phyloP scores from a whole-genome alignment of 2,888 invertebrate genomes.

The Stenoptilia bipunctidactyla region DNA sequence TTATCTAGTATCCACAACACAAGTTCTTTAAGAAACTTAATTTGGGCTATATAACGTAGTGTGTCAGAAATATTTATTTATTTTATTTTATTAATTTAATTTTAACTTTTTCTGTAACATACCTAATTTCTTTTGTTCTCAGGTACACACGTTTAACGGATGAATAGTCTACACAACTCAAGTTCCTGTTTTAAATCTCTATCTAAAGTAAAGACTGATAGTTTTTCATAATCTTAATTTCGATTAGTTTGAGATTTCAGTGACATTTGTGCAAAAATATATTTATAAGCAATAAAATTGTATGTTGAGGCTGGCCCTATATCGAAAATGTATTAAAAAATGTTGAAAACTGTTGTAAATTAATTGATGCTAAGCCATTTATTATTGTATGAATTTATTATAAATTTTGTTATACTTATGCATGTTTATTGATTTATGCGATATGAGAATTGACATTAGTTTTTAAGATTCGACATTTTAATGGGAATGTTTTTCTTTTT shows the following conservation, averaged over 20 bases:
- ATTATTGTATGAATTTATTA: not conserved
- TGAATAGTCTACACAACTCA: conserved; percentile 28
- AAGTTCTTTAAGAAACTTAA: no score
- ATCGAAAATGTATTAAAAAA: not conserved
- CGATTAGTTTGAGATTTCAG: conserved; percentile 1
- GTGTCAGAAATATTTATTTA: no score
- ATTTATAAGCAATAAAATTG: not conserved
- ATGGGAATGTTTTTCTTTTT: no score
- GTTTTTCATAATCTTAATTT: conserved; percentile 28
- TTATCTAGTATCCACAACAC: no score
- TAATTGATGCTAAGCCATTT: no score
- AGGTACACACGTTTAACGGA: conserved; percentile 25
- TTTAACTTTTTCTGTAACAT: no score
- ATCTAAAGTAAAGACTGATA: conserved; percentile 50
- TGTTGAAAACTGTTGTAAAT: no score
- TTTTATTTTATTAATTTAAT: no score
- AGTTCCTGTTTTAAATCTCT: conserved; percentile 20
- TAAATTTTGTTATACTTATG: not conserved
- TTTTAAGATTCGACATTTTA: no score
- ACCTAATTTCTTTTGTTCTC: conserved; percentile 26
- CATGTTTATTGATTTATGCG: no score
- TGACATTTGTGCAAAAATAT: not conserved
- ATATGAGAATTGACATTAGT: no score
- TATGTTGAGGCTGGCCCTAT: not conserved
- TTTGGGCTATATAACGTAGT: no score